Conservation (phyloP, 2,797 vertebrate genomes). For the Sparidentex hasta region DNA sequence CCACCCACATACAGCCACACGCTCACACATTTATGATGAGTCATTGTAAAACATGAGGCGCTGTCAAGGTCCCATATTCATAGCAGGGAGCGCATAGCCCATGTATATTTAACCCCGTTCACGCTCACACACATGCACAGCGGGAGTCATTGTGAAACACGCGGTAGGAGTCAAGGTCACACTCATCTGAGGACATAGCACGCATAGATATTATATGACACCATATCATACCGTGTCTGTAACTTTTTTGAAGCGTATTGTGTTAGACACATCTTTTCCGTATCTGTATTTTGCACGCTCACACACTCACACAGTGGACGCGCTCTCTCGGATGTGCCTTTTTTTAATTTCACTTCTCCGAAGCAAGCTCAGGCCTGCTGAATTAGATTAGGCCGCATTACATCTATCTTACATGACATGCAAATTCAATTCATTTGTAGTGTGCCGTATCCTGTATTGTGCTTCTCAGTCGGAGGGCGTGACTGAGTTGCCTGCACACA, state of each 20-base stretch:
- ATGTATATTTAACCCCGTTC: constrained; percentile 59
- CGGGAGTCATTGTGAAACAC: constrained; percentile 40
- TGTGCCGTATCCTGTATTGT: background rate
- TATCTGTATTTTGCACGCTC: background rate
- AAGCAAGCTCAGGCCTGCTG: background rate
- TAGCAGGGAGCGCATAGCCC: constrained; percentile 37
- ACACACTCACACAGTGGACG: background rate
- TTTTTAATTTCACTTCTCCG: background rate
- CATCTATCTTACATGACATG: constrained; percentile 24
- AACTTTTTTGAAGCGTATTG: constrained; percentile 7
- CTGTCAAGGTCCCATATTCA: constrained; percentile 53
- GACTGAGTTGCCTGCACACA: background rate
- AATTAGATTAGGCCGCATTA: constrained; percentile 14
- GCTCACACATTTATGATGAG: constrained; percentile 14
- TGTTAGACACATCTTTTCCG: constrained; percentile 6
- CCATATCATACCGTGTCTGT: constrained; percentile 5
- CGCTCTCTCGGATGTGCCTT: background rate
- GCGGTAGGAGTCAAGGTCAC: constrained; percentile 47
- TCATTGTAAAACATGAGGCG: constrained; percentile 59
- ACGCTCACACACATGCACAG: background rate
- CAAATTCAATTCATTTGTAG: constrained; percentile 26
- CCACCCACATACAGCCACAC: background rate
- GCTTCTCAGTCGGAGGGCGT: background rate
- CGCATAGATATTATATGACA: constrained; percentile 27
- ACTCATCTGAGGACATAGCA: background rate